Evolutionary conservation across 2,113 vertebrate species (phyloP).

Genomic region (Laterallus jamaicensis): DNA sequence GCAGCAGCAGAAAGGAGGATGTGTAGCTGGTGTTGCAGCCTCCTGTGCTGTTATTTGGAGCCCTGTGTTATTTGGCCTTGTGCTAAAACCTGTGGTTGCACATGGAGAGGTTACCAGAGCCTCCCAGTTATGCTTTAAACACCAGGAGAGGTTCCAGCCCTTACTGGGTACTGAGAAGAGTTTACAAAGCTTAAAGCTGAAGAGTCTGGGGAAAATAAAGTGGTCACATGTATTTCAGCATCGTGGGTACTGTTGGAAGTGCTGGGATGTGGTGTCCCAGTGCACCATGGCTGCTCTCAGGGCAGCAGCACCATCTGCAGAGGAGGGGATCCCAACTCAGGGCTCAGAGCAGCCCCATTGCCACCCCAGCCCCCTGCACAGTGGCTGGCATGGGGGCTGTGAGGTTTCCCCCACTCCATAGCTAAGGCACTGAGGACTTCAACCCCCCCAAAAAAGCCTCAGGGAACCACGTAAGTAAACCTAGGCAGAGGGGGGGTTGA

Average conservation of each 20-base stretch:
- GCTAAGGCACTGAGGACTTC: background rate
- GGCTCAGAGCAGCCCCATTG: background rate
- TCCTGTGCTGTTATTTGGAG: background rate
- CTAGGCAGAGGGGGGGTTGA: background rate
- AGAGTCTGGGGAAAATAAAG: slow-evolving; percentile 9
- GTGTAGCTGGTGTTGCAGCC: rapidly evolving
- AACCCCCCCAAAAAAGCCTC: background rate
- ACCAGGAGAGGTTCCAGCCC: background rate
- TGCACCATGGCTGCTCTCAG: background rate
- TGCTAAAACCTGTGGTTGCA: background rate
- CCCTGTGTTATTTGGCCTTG: background rate
- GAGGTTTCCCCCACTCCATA: background rate
- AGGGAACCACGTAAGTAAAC: rapidly evolving
- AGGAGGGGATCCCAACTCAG: rapidly evolving
- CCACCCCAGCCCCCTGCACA: rapidly evolving
- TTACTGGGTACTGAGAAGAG: background rate
- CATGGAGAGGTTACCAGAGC: background rate
- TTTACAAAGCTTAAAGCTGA: background rate
- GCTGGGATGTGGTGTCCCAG: background rate
- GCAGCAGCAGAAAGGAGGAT: background rate
- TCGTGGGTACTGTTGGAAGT: background rate
- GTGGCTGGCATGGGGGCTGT: rapidly evolving
- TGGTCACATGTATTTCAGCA: background rate
- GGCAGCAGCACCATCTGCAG: background rate
- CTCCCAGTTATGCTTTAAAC: background rate